Conservation (phyloP, 2,888 invertebrate species). For the Agrochola circellaris region DNA sequence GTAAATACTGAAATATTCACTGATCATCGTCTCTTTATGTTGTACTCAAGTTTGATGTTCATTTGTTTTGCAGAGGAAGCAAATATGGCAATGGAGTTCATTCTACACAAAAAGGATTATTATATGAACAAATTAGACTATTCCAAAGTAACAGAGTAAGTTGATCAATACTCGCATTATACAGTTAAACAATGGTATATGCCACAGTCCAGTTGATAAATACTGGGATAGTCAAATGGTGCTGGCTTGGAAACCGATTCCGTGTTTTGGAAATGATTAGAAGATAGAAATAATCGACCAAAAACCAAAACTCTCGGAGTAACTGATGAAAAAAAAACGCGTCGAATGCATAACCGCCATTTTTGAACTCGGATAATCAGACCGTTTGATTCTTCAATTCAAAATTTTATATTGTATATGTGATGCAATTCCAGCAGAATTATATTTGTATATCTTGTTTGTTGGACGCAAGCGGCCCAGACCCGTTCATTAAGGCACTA, state of each 20-base stretch:
- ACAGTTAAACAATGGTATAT: background rate
- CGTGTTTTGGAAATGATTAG: background rate
- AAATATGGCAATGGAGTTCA: conserved; percentile 94
- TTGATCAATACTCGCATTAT: conserved; percentile 50
- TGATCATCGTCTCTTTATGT: background rate
- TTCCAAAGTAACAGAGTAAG: conserved; percentile 94
- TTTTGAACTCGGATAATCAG: conserved; percentile 18
- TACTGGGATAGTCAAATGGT: background rate
- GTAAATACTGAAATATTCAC: background rate
- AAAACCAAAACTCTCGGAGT: conserved; percentile 7
- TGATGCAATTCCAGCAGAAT: conserved; percentile 34
- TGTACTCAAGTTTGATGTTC: background rate
- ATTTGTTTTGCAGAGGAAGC: conserved; percentile 86
- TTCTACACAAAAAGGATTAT: conserved; percentile 96
- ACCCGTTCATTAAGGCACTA: conserved; percentile 41
- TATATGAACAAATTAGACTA: conserved; percentile 97
- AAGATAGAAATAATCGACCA: background rate
- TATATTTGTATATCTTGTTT: conserved; percentile 52
- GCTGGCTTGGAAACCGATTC: background rate
- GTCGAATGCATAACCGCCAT: background rate
- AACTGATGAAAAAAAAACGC: background rate
- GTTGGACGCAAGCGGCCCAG: conserved; percentile 59
- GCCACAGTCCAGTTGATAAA: background rate
- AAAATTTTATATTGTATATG: conserved; percentile 14
- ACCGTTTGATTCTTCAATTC: conserved; percentile 1